A percentile compares a stretch with the other conserved stretches of the same genome.
Conservation (phyloP, 1,140 invertebrate species). For the Odontomachus brunneus region DNA sequence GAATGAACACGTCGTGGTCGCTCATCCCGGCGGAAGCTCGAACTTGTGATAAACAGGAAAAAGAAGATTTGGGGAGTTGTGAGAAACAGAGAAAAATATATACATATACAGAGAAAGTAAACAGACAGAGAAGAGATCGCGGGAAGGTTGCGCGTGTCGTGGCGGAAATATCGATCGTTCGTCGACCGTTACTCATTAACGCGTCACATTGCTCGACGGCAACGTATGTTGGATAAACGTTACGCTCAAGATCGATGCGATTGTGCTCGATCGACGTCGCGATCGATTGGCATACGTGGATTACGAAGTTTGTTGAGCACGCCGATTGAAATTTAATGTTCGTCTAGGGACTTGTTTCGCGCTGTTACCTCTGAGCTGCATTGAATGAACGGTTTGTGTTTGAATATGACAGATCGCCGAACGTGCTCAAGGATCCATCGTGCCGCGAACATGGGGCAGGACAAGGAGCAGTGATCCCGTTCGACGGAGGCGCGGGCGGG, state of each 20-base stretch:
- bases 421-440: neutral
- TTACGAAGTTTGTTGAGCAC: neutral
- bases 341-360: neutral
- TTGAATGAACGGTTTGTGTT: neutral
- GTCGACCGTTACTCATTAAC: neutral
- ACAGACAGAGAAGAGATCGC: neutral
- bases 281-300: neutral
- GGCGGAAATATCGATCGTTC: neutral
- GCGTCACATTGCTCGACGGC: neutral
- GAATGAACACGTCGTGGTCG: neutral
- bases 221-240: neutral
- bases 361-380: neutral
- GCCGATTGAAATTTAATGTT: too few species aligned
- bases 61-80: too few species aligned
- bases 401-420: neutral
- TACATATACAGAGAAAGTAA: neutral
- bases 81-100: too few species aligned
- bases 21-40: neutral
- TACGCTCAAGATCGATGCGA: neutral
- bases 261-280: neutral
- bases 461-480: constrained; percentile 3
- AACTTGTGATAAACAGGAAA: neutral
- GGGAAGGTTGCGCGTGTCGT: neutral
- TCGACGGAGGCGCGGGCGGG: neutral
- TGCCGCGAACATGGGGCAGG: neutral